phyloP scores from a whole-genome alignment of 2,888 invertebrate genomes.

The Pammene aurita region DNA sequence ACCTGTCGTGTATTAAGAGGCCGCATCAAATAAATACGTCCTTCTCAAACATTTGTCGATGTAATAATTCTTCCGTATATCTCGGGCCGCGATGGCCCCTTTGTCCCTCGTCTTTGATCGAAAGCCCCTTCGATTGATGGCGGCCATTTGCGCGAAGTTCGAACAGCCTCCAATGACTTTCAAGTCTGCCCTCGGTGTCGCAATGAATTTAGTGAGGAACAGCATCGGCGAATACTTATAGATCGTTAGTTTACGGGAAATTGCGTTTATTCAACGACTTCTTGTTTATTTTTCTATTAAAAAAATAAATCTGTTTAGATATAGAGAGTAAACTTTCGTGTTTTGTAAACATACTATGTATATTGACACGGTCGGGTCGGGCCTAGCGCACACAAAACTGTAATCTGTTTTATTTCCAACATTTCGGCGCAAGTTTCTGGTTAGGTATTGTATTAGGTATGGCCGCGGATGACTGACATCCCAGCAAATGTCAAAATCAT shows the following conservation, averaged over 20 bases:
- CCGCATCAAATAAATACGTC: conserved; percentile 52
- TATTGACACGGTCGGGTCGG: no score
- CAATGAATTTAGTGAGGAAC: conserved; percentile 55
- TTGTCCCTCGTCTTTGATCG: conserved; percentile 78
- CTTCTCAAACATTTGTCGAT: conserved; percentile 59
- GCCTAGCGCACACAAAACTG: no score
- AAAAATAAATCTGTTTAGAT: not conserved
- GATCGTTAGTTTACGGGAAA: conserved; percentile 26
- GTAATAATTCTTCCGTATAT: conserved; percentile 73
- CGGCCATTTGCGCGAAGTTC: conserved; percentile 69
- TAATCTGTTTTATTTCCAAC: no score
- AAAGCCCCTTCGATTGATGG: conserved; percentile 76
- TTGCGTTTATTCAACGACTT: conserved; percentile 6
- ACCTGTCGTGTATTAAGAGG: conserved; percentile 41
- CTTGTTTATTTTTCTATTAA: not conserved
- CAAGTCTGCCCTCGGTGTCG: conserved; percentile 55
- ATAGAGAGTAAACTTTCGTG: no score
- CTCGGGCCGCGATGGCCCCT: conserved; percentile 64
- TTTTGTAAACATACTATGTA: no score
- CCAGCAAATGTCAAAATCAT: no score
- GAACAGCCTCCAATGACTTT: conserved; percentile 66
- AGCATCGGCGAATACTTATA: conserved; percentile 24
- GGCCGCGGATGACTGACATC: no score
- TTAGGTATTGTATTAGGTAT: no score
- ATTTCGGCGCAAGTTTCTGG: no score